Evolutionary conservation across 92 coral and sea anemone species (phyloP).

Genomic region (Montipora capitata): DNA sequence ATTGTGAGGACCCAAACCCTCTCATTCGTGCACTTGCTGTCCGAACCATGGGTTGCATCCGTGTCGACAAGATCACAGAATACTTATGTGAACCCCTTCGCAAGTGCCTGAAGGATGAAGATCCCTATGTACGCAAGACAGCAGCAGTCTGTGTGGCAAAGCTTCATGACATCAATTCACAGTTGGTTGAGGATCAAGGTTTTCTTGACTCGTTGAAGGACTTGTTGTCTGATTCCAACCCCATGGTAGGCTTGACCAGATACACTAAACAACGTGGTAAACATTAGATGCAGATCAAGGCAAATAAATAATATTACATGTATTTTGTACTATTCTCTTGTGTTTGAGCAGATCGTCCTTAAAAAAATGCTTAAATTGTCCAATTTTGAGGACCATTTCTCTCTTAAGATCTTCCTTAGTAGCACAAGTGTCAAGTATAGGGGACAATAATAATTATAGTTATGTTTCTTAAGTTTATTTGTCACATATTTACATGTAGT

Average conservation of each 20-base stretch:
- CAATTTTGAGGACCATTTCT: too few relatives aligned
- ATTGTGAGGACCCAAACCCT: conserved; percentile 99
- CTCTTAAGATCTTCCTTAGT: too few relatives aligned
- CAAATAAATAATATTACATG: too few relatives aligned
- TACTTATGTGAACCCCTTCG: conserved; percentile 98
- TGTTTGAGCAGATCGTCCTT: too few relatives aligned
- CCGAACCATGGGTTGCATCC: conserved; percentile 98
- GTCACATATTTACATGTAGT: too few relatives aligned
- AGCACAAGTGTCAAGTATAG: too few relatives aligned
- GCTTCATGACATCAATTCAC: conserved; percentile 97
- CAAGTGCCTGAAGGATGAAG: conserved; percentile 99
- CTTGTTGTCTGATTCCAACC: conserved; percentile 96
- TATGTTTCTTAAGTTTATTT: too few relatives aligned
- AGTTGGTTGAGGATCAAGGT: conserved; percentile 98
- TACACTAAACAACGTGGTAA: neutral
- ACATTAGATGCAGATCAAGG: too few relatives aligned
- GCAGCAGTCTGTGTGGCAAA: conserved; percentile 99
- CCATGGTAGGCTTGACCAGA: conserved; percentile 81
- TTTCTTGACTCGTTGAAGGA: conserved; percentile 94
- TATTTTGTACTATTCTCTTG: too few relatives aligned
- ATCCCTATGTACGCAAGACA: conserved; percentile 98
- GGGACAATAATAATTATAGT: too few relatives aligned
- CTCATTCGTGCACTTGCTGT: conserved; percentile 99
- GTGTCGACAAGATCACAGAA: conserved; percentile 99
- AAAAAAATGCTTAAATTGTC: too few relatives aligned